These are phyloP conservation scores for Caenorhabditis inopinata DNA, from an alignment of 1,140 invertebrate genomes.

Conservation along the genomic window DNA sequence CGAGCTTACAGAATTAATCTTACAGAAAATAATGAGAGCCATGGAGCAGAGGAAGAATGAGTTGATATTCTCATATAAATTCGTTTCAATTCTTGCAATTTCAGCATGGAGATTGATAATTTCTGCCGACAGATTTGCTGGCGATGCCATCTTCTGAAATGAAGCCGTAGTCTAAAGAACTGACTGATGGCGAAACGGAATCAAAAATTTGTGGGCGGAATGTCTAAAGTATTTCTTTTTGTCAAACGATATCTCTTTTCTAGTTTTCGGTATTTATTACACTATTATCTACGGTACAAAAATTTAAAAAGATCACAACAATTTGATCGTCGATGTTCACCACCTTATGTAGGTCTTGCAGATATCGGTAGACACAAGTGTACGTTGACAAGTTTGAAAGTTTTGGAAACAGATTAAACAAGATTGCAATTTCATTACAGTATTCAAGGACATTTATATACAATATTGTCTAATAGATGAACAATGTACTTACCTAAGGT, in stretches of 20 bases:
- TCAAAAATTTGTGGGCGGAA: slow-evolving; percentile 13
- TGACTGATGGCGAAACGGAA: neutral
- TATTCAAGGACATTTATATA: neutral
- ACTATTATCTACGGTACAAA: neutral
- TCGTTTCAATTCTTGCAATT: neutral
- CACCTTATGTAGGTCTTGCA: too few relatives aligned
- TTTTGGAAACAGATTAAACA: too few relatives aligned
- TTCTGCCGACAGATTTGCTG: neutral
- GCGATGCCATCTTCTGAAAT: neutral
- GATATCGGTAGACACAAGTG: too few relatives aligned
- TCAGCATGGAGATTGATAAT: slow-evolving; percentile 10
- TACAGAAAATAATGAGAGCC: slow-evolving; percentile 51
- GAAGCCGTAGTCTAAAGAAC: neutral
- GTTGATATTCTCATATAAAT: slow-evolving; percentile 42
- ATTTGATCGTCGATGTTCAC: neutral
- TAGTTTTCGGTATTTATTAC: slow-evolving; percentile 24
- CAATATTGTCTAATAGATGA: too few relatives aligned
- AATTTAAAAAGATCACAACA: neutral
- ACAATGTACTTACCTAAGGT: too few relatives aligned
- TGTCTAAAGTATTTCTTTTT: neutral
- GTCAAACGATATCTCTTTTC: neutral
- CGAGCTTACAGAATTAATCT: slow-evolving; percentile 39
- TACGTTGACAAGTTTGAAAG: too few relatives aligned
- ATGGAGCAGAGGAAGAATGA: slow-evolving; percentile 50
- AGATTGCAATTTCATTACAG: neutral